A percentile compares a stretch with the other conserved stretches of the same genome.
phyloP scores from a whole-genome alignment of 2,888 invertebrate genomes.

The Lithophane socia region DNA sequence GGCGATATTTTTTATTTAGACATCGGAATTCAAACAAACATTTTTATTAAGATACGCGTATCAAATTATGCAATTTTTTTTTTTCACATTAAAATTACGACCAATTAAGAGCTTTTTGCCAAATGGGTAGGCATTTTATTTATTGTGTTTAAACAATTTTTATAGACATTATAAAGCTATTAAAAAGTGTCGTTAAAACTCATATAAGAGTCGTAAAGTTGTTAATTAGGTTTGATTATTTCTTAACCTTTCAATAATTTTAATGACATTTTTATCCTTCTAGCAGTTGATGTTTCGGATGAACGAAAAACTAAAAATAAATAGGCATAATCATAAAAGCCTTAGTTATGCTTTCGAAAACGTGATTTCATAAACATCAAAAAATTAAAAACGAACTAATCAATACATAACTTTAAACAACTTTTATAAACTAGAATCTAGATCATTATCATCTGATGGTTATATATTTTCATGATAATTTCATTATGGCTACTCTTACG shows the following conservation, averaged over 20 bases:
- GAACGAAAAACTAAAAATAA: not conserved
- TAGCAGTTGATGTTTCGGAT: not conserved
- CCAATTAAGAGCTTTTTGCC: slow-evolving; percentile 32
- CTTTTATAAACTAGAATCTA: not conserved
- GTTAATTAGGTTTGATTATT: slow-evolving; percentile 22
- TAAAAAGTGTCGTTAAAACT: slow-evolving; percentile 35
- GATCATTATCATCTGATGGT: not conserved
- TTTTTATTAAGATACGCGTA: slow-evolving; percentile 39
- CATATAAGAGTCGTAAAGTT: slow-evolving; percentile 24
- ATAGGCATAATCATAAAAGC: not conserved
- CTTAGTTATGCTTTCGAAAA: not conserved
- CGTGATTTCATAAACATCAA: not conserved
- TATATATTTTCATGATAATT: not conserved
- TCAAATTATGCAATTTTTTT: slow-evolving; percentile 21
- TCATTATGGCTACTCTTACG: not conserved
- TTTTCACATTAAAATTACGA: slow-evolving; percentile 23
- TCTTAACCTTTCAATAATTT: slow-evolving; percentile 29
- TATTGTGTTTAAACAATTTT: not conserved
- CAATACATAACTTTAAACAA: not conserved
- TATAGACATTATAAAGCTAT: slow-evolving; percentile 14
- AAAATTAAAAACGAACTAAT: no score
- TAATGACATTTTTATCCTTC: slow-evolving; percentile 3
- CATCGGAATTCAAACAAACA: slow-evolving; percentile 36
- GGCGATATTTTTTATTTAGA: slow-evolving; percentile 31
- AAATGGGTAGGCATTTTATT: slow-evolving; percentile 31